These are phyloP conservation scores for Hydropsyche tenuis DNA, from an alignment of 1,140 invertebrate species.

Conservation along the genomic window DNA sequence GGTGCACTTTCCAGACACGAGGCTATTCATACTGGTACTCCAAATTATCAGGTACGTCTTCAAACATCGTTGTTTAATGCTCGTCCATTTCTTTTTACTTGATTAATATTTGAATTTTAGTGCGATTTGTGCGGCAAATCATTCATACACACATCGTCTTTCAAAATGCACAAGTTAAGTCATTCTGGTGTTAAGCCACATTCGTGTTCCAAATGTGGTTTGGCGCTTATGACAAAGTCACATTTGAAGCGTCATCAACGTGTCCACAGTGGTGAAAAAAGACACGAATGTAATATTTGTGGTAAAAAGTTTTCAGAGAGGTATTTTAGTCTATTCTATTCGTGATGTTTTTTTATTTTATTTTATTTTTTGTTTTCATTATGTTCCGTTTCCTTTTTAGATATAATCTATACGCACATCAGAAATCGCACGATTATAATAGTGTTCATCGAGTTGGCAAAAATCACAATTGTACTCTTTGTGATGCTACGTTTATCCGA, in stretches of 20 bases:
- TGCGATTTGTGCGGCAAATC: conserved; percentile 74
- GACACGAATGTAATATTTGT: conserved; percentile 66
- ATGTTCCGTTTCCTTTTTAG: conserved; percentile 24
- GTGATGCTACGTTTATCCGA: conserved; percentile 57
- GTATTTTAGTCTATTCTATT: conserved; percentile 42
- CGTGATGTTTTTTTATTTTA: background rate
- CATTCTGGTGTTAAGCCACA: conserved; percentile 70
- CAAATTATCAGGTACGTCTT: conserved; percentile 64
- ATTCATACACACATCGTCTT: conserved; percentile 73
- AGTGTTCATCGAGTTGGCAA: conserved; percentile 41
- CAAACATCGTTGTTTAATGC: background rate
- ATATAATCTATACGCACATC: conserved; percentile 62
- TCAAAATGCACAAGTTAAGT: conserved; percentile 71
- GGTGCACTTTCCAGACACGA: conserved; percentile 70
- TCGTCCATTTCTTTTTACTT: conserved; percentile 18
- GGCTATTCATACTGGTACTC: conserved; percentile 72
- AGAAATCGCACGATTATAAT: conserved; percentile 58
- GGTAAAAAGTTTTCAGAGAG: conserved; percentile 70
- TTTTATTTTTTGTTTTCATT: background rate
- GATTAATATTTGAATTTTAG: conserved; percentile 52
- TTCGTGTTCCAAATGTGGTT: conserved; percentile 66
- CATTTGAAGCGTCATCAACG: conserved; percentile 71
- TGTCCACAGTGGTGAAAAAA: conserved; percentile 69
- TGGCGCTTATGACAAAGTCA: conserved; percentile 67
- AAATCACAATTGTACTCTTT: conserved; percentile 57